Conservation (phyloP, 2,888 invertebrate species). For the Ornithoptera alexandrae region DNA sequence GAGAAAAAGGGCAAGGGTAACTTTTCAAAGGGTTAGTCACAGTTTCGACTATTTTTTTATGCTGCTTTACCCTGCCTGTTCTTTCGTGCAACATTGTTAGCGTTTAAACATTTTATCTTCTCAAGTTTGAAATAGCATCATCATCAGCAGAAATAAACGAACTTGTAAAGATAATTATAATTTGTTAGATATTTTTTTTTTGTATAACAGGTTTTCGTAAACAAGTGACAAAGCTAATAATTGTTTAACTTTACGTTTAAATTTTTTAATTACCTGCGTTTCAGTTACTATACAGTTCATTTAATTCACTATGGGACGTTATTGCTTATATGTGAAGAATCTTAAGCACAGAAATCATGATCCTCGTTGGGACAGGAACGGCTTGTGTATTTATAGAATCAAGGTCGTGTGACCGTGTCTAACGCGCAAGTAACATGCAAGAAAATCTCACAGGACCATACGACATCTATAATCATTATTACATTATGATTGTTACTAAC, state of each 20-base stretch:
- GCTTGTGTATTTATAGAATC: slow-evolving; percentile 60
- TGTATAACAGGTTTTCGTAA: not conserved
- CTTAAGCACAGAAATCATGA: slow-evolving; percentile 48
- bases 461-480: not conserved
- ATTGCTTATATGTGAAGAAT: not conserved
- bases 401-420: slow-evolving; percentile 51
- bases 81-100: too few species aligned
- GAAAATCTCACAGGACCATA: not conserved
- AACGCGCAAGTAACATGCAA: not conserved
- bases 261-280: not conserved
- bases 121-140: too few species aligned
- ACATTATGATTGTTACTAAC: not conserved
- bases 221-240: not conserved
- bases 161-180: too few species aligned
- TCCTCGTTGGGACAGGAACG: slow-evolving; percentile 47
- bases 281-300: not conserved
- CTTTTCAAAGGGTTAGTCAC: too few species aligned
- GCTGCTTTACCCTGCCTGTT: too few species aligned
- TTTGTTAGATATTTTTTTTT: not conserved
- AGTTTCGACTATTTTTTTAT: too few species aligned
- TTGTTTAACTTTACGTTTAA: not conserved
- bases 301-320: not conserved
- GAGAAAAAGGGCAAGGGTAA: too few species aligned
- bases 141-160: too few species aligned
- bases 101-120: too few species aligned